Evolutionary conservation across 2,113 vertebrate genomes (phyloP), one percentile per base, ranked within the genome.

Genomic region (Prinia subflava): DNA sequence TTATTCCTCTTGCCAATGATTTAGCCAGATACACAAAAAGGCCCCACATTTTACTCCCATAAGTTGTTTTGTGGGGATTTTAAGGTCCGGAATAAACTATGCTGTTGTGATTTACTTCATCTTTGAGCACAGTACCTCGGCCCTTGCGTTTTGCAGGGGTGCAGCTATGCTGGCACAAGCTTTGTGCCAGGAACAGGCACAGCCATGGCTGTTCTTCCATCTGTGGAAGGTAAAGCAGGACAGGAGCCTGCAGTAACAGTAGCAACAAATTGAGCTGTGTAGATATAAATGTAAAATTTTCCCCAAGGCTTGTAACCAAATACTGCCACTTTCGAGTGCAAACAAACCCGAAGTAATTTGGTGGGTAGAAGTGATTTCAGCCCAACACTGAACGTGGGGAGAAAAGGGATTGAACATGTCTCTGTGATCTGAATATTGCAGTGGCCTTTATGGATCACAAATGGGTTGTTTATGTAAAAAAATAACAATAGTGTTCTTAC

Each of bases 301-400:
- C 39, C 44, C 16, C 53, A 60, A 15, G 11, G 5, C 11, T 68
- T 69, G 12, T 39, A 64, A 80, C 17, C 10, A 64, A 70, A 64
- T 41, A 56, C 23, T 76, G 68, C 4, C 23, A 23, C 21, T 44
- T 56, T 24, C 12, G 37, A 64, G 22, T 9, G 21, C 60, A 75
- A 56, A 46, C 10, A 88, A 89, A 83, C n/a, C 24, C 1, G 0
- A 69, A 88, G 46, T 31, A 12, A 64, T 37, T 21, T 25, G 49
- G 30, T 16, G n/a, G 11, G 28, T 21, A 55, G 30, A 63, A 70
- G 30, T 41, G 7, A 55, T 79, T 79, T 79, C 41, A 62, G 15
- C 16, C 16, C 49, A 81, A 3, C 0, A 1, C 15, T 56, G 28
- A 33, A 59, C 55, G 44, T 0, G 0, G 30, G 9, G 9, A 7